phyloP scores from a whole-genome alignment of 1,140 invertebrate genomes.

The Eurosta solidaginis region DNA sequence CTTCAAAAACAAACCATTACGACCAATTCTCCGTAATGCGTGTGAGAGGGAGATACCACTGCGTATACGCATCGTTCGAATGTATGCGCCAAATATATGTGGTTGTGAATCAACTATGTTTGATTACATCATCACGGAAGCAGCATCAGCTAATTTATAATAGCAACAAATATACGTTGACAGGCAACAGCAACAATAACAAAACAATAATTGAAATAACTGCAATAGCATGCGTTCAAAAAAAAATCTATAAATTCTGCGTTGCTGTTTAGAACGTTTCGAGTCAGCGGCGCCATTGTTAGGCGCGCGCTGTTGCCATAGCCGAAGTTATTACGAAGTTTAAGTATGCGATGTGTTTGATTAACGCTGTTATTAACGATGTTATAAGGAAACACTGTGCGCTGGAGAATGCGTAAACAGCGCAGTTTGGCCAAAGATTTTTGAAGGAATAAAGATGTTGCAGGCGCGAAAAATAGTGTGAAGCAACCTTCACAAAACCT shows the following conservation, averaged over 20 bases:
- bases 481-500: too few species aligned
- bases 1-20: not conserved
- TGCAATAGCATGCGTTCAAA: not conserved
- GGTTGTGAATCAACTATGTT: not conserved
- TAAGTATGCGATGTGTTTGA: too few species aligned
- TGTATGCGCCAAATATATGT: not conserved
- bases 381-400: not conserved
- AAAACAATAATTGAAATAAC: not conserved
- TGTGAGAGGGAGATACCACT: not conserved
- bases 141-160: not conserved
- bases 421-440: not conserved
- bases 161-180: not conserved
- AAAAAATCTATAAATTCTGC: not conserved
- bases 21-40: not conserved
- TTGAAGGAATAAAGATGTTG: too few species aligned
- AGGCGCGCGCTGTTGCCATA: too few species aligned
- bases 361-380: not conserved
- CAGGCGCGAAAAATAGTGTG: too few species aligned
- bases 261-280: not conserved
- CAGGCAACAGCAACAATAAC: not conserved
- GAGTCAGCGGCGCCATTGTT: not conserved
- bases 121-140: constrained; percentile 24
- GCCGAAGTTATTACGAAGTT: too few species aligned
- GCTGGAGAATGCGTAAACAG: not conserved
- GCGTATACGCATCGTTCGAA: not conserved